Evolutionary conservation across 1,140 invertebrate genomes (phyloP), one percentile per base, ranked within the genome.

Genomic region (Drosophila asahinai): DNA sequence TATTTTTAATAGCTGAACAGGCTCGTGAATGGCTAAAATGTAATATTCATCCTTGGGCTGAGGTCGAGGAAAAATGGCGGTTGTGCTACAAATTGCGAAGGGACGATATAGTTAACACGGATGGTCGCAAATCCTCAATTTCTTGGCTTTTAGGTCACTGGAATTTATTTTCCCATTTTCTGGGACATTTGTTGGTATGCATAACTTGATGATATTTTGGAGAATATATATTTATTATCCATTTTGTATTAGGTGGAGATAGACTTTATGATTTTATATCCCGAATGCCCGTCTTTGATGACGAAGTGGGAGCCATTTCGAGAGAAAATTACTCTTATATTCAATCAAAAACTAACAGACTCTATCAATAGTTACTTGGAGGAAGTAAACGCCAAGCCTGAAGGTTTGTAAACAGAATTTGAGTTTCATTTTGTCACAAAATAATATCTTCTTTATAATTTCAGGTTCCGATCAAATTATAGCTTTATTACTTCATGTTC

Each of bases 401-500:
- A 57, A 57, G 54, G 54, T 57, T 40, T 40, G 54, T 22, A n/a
- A 19, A 15, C 7, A 15, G 4, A n/a, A 33, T 33, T 12, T 5
- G 30, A 30, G n/a, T 22, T 38, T 22, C 4, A 5, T 1, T 25
- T 19, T 15, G 14, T 12, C 15, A 52, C 11, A 9, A 19, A 5
- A 43, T n/a, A 11, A 30, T 1, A 33, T 19, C 4, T 15, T 0
- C 5, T 48, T 33, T 12, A 4, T 22, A 1, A 33, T 22, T 22
- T 36, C 33, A 61, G 58, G 58, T 22, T 61, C 58, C 14, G 43
- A 61, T 33, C 17, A 48, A 33, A 19, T 27, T 8, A 30, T 61
- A 17, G 43, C 43, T 6, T 5, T 61, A 14, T 33, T 48, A 33
- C 42, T 61, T 15, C 27, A 61, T 61, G 58, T 61, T 8, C 15